phyloP scores from a whole-genome alignment of 92 coral and sea anemone genomes.

The Heteractis magnifica region DNA sequence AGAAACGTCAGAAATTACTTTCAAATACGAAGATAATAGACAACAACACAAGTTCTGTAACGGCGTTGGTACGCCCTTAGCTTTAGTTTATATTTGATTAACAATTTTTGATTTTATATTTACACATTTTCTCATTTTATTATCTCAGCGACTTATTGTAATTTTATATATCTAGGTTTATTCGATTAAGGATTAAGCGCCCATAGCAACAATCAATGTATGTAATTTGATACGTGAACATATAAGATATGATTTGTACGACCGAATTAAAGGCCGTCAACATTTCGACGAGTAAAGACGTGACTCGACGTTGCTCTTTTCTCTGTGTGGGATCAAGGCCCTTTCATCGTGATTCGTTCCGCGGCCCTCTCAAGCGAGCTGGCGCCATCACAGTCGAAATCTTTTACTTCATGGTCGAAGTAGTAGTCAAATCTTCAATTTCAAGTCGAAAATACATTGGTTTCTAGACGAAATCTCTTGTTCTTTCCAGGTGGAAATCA shows the following conservation, averaged over 20 bases:
- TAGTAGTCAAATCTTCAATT: not conserved
- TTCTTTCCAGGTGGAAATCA: not conserved
- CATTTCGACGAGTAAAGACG: not conserved
- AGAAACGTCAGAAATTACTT: conserved; percentile 14
- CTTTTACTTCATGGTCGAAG: not conserved
- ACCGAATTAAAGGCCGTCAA: not conserved
- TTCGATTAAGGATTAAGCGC: too few relatives aligned
- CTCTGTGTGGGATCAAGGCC: not conserved
- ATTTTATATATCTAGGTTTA: too few relatives aligned
- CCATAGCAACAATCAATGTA: too few relatives aligned
- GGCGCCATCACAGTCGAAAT: not conserved
- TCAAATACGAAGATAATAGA: conserved; percentile 39
- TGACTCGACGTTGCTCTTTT: not conserved
- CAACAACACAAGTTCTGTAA: conserved; percentile 20
- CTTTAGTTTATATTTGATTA: too few relatives aligned
- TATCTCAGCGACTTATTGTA: too few relatives aligned
- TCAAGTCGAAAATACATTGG: not conserved
- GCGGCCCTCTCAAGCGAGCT: not conserved
- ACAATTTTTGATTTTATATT: too few relatives aligned
- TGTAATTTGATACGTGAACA: too few relatives aligned
- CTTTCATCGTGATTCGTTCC: not conserved
- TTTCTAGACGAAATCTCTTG: not conserved
- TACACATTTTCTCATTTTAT: too few relatives aligned
- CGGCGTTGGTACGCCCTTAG: too few relatives aligned
- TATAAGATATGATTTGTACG: too few relatives aligned